Conservation (phyloP, 2,888 invertebrate species). For the Erebia palarica region DNA sequence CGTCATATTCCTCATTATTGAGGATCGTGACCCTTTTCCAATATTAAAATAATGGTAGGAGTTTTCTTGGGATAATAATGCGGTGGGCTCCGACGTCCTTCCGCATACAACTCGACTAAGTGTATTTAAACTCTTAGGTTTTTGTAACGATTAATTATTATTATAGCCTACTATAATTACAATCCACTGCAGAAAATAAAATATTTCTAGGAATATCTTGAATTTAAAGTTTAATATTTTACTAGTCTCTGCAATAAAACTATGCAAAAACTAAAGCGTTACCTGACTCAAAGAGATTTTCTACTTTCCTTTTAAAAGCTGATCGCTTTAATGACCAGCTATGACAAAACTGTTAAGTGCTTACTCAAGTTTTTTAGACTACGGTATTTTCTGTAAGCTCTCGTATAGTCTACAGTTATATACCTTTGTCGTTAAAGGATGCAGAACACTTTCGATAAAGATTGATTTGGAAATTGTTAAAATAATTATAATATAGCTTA, state of each 20-base stretch:
- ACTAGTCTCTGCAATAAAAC: constrained; percentile 1
- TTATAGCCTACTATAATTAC: too few relatives aligned
- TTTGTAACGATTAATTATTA: too few relatives aligned
- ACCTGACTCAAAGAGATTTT: constrained; percentile 8
- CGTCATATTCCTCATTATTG: too few relatives aligned
- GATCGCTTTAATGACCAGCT: constrained; percentile 25
- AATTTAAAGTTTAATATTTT: neutral
- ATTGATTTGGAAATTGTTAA: neutral
- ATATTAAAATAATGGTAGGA: too few relatives aligned
- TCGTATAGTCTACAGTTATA: constrained; percentile 46
- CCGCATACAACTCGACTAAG: too few relatives aligned
- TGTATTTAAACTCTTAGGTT: too few relatives aligned
- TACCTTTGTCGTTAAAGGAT: constrained; percentile 41
- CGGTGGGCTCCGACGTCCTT: too few relatives aligned
- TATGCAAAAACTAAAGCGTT: neutral
- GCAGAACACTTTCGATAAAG: neutral
- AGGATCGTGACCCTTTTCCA: too few relatives aligned
- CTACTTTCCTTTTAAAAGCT: constrained; percentile 15
- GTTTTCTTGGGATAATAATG: too few relatives aligned
- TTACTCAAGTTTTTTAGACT: constrained; percentile 34
- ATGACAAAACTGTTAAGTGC: constrained; percentile 5
- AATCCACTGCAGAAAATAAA: too few relatives aligned
- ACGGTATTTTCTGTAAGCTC: constrained; percentile 45
- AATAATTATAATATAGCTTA: too few relatives aligned
- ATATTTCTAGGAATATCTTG: too few relatives aligned